These are phyloP conservation scores for Dicycla oo DNA, from an alignment of 2,888 invertebrate species.

Conservation along the genomic window DNA sequence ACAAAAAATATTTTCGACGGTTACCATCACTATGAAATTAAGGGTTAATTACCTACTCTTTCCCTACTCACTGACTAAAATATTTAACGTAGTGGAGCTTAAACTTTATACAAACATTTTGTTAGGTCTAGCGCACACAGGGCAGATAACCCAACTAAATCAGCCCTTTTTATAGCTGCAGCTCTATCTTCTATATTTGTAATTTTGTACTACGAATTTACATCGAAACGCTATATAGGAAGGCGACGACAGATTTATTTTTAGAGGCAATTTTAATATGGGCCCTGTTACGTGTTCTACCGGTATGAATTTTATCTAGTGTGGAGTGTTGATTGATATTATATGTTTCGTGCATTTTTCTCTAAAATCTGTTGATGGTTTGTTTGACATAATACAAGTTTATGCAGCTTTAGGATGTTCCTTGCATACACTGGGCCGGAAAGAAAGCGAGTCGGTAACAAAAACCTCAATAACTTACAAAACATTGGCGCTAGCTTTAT, in stretches of 20 bases:
- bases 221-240: slow-evolving; percentile 26
- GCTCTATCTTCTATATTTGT: slow-evolving; percentile 5
- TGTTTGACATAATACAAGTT: slow-evolving; percentile 8
- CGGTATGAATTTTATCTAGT: slow-evolving; percentile 2
- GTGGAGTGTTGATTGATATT: slow-evolving; percentile 27
- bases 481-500: too few species aligned
- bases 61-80: not conserved
- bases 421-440: too few species aligned
- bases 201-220: slow-evolving; percentile 25
- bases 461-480: too few species aligned
- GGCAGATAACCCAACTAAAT: not conserved
- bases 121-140: not conserved
- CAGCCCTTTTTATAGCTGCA: slow-evolving; percentile 2
- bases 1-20: too few species aligned
- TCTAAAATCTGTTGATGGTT: not conserved
- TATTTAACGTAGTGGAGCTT: not conserved
- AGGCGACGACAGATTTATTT: slow-evolving; percentile 42
- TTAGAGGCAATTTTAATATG: slow-evolving; percentile 10
- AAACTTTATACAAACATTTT: not conserved
- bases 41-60: too few species aligned
- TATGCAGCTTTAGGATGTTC: not conserved
- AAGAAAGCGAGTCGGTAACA: too few species aligned
- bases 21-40: too few species aligned
- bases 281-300: slow-evolving; percentile 34
- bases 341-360: not conserved